phyloP scores from a whole-genome alignment of 2,888 invertebrate genomes.

The Watsonalla cultraria region DNA sequence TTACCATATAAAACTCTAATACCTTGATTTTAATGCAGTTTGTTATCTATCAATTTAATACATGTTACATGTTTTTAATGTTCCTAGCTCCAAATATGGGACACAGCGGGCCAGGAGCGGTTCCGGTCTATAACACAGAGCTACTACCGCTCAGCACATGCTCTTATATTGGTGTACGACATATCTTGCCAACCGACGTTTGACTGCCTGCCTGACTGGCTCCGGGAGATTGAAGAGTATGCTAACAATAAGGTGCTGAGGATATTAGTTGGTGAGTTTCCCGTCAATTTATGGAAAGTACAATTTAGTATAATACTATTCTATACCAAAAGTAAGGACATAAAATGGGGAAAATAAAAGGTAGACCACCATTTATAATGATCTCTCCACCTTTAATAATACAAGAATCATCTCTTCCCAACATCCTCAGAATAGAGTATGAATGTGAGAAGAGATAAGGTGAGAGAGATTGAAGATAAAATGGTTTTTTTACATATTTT shows the following conservation, averaged over 20 bases:
- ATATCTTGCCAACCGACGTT: slow-evolving; percentile 98
- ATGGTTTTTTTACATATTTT: no score
- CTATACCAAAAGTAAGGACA: background rate
- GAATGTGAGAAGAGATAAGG: no score
- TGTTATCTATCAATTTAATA: no score
- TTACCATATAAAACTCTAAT: background rate
- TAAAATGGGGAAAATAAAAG: no score
- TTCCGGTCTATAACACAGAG: slow-evolving; percentile 99
- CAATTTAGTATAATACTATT: no score
- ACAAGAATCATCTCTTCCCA: no score
- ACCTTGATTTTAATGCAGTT: no score
- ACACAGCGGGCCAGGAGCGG: slow-evolving; percentile 97
- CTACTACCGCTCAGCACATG: slow-evolving; percentile 98
- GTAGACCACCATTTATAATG: no score
- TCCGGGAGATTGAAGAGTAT: slow-evolving; percentile 98
- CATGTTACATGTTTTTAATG: no score
- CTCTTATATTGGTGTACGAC: slow-evolving; percentile 97
- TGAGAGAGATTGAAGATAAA: no score
- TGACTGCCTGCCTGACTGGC: slow-evolving; percentile 97
- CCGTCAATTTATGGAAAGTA: background rate
- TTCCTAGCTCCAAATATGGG: slow-evolving; percentile 97
- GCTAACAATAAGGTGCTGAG: slow-evolving; percentile 96
- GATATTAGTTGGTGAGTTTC: slow-evolving; percentile 91
- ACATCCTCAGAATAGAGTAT: no score
- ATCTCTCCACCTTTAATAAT: no score